Evolutionary conservation across 2,888 invertebrate genomes (phyloP).

Genomic region (Meghimatium bilineatum): DNA sequence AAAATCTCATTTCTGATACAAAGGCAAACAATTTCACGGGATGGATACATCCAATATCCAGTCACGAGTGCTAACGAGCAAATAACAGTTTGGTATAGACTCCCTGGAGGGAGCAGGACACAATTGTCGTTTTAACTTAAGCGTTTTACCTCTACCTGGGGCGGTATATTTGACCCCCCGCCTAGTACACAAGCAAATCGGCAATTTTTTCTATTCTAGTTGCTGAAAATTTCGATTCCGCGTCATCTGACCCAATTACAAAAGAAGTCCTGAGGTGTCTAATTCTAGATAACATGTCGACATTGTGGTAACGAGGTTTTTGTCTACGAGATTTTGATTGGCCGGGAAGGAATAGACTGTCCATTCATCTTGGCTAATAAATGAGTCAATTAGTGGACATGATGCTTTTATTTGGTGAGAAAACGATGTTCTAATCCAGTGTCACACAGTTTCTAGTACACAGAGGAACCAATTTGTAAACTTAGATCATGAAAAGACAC

Average conservation of each 20-base stretch:
- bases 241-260: slow-evolving; percentile 26
- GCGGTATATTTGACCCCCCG: not conserved
- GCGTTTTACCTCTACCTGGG: not conserved
- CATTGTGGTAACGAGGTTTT: slow-evolving; percentile 6
- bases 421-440: not conserved
- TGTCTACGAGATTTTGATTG: slow-evolving; percentile 2
- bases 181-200: not conserved
- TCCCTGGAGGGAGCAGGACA: not conserved
- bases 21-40: not conserved
- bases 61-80: slow-evolving; percentile 27
- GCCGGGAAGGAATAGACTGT: not conserved
- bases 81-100: slow-evolving; percentile 17
- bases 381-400: not conserved
- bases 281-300: slow-evolving; percentile 1
- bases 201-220: not conserved
- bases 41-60: not conserved
- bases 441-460: not conserved
- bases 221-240: not conserved
- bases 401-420: not conserved
- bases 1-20: slow-evolving; percentile 24
- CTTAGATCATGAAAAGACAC: too few relatives aligned
- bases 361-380: not conserved
- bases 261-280: not conserved
- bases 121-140: not conserved
- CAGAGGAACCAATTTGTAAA: not conserved